Conservation (phyloP, 2,797 vertebrate genomes). For the Eremophila alpestris region DNA sequence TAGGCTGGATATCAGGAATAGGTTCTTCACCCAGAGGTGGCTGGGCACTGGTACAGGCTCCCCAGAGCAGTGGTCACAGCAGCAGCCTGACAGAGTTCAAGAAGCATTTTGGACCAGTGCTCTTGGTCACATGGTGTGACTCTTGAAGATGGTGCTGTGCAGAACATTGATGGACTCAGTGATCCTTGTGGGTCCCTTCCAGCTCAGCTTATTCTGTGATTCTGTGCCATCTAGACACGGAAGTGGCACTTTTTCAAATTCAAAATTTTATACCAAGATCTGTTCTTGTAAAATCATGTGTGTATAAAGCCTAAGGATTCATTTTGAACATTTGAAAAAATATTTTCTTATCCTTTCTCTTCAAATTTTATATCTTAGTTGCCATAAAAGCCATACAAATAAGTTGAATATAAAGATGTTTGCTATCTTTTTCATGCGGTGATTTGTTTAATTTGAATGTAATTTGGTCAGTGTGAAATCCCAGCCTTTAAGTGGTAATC, state of each 20-base stretch:
- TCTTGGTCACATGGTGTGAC: background rate
- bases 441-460: background rate
- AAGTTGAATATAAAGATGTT: background rate
- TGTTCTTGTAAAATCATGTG: background rate
- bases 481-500: background rate
- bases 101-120: background rate
- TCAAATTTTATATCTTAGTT: background rate
- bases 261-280: background rate
- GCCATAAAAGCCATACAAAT: background rate
- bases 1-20: fast-evolving
- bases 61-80: fast-evolving
- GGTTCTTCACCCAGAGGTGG: fast-evolving
- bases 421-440: background rate
- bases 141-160: background rate
- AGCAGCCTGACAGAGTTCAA: background rate
- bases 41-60: background rate
- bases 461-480: background rate
- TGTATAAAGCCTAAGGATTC: background rate
- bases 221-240: background rate
- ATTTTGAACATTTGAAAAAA: background rate
- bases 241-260: background rate
- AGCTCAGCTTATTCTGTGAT: background rate
- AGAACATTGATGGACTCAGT: background rate
- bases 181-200: background rate
- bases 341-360: background rate